These are phyloP conservation scores for Andrena praecox DNA, from an alignment of 2,888 invertebrate genomes.

Conservation along the genomic window DNA sequence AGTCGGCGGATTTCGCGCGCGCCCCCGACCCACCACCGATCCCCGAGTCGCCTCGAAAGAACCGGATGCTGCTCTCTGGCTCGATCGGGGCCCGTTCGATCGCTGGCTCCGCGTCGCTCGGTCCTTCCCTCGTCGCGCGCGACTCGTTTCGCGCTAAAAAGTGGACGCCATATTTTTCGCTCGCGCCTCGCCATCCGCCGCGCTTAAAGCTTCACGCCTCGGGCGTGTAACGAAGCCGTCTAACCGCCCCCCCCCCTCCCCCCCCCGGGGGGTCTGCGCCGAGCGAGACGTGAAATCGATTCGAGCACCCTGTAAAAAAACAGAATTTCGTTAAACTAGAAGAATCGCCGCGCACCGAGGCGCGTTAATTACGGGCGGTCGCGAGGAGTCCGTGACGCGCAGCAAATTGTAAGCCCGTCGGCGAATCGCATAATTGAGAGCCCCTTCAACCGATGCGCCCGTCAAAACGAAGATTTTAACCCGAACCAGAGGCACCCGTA, in stretches of 20 bases:
- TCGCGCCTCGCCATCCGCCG: neutral
- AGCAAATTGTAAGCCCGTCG: too few relatives aligned
- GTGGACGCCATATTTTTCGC: slow-evolving; percentile 25
- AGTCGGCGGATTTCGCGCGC: slow-evolving; percentile 59
- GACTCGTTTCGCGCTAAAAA: slow-evolving; percentile 33
- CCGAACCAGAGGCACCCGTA: neutral
- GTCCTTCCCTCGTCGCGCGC: slow-evolving; percentile 33
- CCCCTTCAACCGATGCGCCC: neutral
- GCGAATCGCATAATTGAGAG: neutral
- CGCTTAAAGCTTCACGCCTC: neutral
- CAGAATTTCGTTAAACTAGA: too few relatives aligned
- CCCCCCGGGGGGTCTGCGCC: neutral
- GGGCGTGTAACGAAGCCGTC: neutral
- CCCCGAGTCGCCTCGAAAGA: neutral
- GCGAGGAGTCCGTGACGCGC: neutral
- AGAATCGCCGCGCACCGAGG: too few relatives aligned
- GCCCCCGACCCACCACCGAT: slow-evolving; percentile 37
- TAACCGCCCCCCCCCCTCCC: too few relatives aligned
- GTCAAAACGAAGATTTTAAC: neutral
- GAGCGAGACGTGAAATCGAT: too few relatives aligned
- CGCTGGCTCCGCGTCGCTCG: slow-evolving; percentile 7
- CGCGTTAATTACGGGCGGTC: neutral
- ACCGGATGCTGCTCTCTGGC: slow-evolving; percentile 32
- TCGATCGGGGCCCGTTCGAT: slow-evolving; percentile 15
- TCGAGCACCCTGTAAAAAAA: too few relatives aligned